Evolutionary conservation across 2,888 invertebrate species (phyloP).

Genomic region (Sminthurinus aureus): DNA sequence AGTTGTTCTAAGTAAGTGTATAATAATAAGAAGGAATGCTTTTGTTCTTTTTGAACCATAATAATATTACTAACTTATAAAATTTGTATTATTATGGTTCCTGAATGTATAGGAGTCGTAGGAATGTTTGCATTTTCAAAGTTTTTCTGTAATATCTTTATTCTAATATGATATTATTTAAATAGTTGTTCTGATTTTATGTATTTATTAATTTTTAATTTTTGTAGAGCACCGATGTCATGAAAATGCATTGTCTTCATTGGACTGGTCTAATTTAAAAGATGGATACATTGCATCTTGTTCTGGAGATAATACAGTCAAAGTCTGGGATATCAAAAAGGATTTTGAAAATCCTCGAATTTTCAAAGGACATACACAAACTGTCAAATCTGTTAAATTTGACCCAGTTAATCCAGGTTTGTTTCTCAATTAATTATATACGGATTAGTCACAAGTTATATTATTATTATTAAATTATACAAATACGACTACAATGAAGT

Average conservation of each 20-base stretch:
- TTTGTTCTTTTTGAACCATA: too few relatives aligned
- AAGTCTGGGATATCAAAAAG: conserved; percentile 75
- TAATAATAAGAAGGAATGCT: too few relatives aligned
- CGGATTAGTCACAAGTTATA: too few relatives aligned
- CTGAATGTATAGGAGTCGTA: too few relatives aligned
- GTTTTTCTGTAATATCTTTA: not conserved
- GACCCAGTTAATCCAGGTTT: conserved; percentile 71
- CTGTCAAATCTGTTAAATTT: conserved; percentile 83
- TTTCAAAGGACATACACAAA: conserved; percentile 73
- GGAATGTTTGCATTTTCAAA: too few relatives aligned
- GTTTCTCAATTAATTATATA: too few relatives aligned
- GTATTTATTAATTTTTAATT: too few relatives aligned
- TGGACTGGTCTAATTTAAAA: conserved; percentile 82
- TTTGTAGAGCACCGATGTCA: conserved; percentile 67
- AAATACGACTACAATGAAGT: too few relatives aligned
- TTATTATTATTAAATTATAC: too few relatives aligned
- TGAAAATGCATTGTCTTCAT: conserved; percentile 87
- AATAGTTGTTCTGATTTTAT: too few relatives aligned
- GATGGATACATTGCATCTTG: conserved; percentile 79
- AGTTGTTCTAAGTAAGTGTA: conserved; percentile 37
- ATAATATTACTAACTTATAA: too few relatives aligned
- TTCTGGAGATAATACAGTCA: conserved; percentile 83
- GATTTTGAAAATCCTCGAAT: conserved; percentile 67
- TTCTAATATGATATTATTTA: not conserved
- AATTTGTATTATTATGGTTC: too few relatives aligned